These are phyloP conservation scores for Amphipoea oculea DNA, from an alignment of 2,888 invertebrate genomes.

Conservation along the genomic window DNA sequence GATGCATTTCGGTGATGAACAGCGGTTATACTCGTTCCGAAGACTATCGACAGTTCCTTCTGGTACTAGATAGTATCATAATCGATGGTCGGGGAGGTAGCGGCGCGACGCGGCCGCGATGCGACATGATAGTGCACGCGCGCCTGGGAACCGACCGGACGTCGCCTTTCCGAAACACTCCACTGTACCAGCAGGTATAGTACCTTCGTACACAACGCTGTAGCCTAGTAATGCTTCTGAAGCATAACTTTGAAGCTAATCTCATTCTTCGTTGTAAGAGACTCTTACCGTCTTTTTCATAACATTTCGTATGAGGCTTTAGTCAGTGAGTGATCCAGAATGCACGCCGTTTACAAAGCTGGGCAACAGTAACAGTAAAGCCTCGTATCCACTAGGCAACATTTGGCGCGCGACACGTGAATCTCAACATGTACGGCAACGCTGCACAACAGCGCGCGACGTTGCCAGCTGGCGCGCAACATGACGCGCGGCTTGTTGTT, in stretches of 20 bases:
- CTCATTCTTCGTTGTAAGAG: neutral
- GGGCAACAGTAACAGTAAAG: neutral
- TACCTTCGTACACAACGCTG: neutral
- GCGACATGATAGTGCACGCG: slow-evolving; percentile 66
- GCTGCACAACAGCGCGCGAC: too few relatives aligned
- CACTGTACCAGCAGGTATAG: too few relatives aligned
- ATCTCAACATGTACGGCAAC: too few relatives aligned
- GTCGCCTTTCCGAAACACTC: neutral
- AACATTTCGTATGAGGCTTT: neutral
- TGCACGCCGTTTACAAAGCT: neutral
- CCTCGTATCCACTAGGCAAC: too few relatives aligned
- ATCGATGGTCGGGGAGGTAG: neutral
- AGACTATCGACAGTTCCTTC: neutral
- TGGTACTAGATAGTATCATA: neutral
- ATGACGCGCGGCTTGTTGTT: too few relatives aligned
- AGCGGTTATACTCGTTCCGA: neutral
- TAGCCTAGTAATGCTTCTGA: neutral
- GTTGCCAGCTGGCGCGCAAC: too few relatives aligned
- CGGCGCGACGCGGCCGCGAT: slow-evolving; percentile 55
- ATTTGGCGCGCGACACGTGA: too few relatives aligned
- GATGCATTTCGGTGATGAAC: neutral
- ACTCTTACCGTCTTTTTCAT: neutral
- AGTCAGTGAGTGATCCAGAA: neutral
- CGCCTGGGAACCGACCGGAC: slow-evolving; percentile 61
- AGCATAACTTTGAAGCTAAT: neutral